These are phyloP conservation scores for Eurystomus gularis DNA, from an alignment of 2,113 vertebrate species.

Conservation along the genomic window DNA sequence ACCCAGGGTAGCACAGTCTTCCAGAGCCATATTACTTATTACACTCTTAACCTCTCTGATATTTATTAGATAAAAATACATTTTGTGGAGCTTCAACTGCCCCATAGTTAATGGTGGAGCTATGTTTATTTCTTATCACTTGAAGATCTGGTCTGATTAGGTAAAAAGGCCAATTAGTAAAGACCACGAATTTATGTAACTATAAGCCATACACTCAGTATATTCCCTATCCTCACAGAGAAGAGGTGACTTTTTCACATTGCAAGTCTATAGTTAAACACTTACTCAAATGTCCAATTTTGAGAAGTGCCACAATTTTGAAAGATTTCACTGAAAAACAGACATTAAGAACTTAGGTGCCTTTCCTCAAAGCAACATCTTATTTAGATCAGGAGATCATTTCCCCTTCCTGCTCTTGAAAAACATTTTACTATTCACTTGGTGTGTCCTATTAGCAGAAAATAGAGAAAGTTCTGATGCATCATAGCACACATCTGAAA, in stretches of 20 bases:
- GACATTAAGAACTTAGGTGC: background rate
- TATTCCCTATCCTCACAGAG: background rate
- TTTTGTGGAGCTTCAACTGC: background rate
- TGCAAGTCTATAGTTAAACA: background rate
- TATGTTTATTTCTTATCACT: background rate
- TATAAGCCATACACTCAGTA: background rate
- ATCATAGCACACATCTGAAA: constrained; percentile 44
- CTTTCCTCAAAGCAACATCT: background rate
- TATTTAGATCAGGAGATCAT: background rate
- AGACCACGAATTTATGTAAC: background rate
- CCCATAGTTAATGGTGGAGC: background rate
- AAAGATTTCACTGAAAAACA: background rate
- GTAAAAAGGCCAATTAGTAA: background rate
- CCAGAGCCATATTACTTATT: background rate
- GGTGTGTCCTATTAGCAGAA: background rate
- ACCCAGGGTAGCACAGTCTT: background rate
- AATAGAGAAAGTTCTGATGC: constrained; percentile 42
- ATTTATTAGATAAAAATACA: background rate
- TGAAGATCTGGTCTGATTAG: constrained; percentile 10
- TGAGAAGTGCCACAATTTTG: background rate
- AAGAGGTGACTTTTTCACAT: background rate
- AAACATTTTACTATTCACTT: constrained; percentile 27
- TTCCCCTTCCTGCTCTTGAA: constrained; percentile 1
- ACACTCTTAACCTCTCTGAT: background rate
- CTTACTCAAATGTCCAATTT: background rate